A percentile compares a stretch with the other conserved stretches of the same genome.
Evolutionary conservation across 2,888 invertebrate genomes (phyloP).

Genomic region (Psylliodes chrysocephalus): DNA sequence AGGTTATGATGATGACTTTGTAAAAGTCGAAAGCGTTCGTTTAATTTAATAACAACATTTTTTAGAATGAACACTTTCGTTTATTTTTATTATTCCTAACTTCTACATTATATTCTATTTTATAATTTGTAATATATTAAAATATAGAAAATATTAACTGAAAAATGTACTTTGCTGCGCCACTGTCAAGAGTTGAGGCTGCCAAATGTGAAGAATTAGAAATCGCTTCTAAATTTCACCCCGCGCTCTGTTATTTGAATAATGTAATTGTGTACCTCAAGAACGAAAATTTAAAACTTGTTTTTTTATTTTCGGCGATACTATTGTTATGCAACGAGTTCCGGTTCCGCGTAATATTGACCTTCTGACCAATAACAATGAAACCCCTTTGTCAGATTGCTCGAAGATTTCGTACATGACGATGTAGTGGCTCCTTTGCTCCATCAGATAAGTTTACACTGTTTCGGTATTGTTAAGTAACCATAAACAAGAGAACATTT

Average conservation of each 20-base stretch:
- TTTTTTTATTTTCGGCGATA: slow-evolving; percentile 60
- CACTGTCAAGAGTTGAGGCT: slow-evolving; percentile 30
- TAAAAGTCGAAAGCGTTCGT: too few relatives aligned
- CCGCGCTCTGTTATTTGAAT: slow-evolving; percentile 28
- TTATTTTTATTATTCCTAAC: too few relatives aligned
- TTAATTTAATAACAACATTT: too few relatives aligned
- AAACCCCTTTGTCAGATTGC: slow-evolving; percentile 31
- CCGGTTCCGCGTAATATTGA: slow-evolving; percentile 61
- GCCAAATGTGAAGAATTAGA: slow-evolving; percentile 43
- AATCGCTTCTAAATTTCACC: slow-evolving; percentile 33
- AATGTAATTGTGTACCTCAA: slow-evolving; percentile 46
- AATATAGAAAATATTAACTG: too few relatives aligned
- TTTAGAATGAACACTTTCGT: too few relatives aligned
- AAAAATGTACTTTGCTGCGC: slow-evolving; percentile 31
- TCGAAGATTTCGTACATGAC: slow-evolving; percentile 25
- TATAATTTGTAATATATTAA: too few relatives aligned
- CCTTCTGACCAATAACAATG: slow-evolving; percentile 45
- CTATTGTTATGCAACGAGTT: slow-evolving; percentile 56
- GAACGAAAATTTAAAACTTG: slow-evolving; percentile 59
- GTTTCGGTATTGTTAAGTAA: slow-evolving; percentile 4
- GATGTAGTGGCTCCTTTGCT: slow-evolving; percentile 12
- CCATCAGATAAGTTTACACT: neutral
- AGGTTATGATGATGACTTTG: too few relatives aligned
- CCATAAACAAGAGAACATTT: neutral
- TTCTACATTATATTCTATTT: too few relatives aligned